phyloP scores from a whole-genome alignment of 2,113 vertebrate species.

The Tachysurus fulvidraco region DNA sequence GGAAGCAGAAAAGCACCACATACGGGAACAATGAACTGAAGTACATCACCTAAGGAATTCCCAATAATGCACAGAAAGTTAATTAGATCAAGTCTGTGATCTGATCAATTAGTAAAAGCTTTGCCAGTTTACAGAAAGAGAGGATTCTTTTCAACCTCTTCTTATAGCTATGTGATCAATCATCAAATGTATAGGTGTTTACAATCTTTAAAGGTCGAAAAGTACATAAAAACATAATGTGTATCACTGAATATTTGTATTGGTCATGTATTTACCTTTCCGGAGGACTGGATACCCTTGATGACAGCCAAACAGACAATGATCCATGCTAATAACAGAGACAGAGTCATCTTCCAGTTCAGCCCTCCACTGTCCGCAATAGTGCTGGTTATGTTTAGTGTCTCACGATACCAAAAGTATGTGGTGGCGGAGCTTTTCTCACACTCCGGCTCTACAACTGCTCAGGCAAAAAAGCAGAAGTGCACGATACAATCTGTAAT shows the following conservation, averaged over 20 bases:
- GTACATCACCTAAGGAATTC: slow-evolving; percentile 91
- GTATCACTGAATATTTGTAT: neutral
- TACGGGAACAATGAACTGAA: slow-evolving; percentile 99
- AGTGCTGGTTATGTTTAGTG: slow-evolving; percentile 91
- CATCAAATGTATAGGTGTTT: neutral
- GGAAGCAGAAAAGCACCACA: slow-evolving; percentile 94
- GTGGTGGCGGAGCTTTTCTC: slow-evolving; percentile 97
- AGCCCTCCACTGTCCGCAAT: slow-evolving; percentile 91
- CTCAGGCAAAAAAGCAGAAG: slow-evolving; percentile 25
- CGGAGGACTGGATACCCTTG: slow-evolving; percentile 97
- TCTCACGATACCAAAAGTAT: slow-evolving; percentile 97
- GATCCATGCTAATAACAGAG: slow-evolving; percentile 89
- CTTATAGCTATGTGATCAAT: neutral
- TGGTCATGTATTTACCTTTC: slow-evolving; percentile 80
- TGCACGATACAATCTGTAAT: neutral
- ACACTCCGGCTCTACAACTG: slow-evolving; percentile 90
- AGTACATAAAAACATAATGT: neutral
- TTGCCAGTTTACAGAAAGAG: neutral
- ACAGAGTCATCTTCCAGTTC: slow-evolving; percentile 97
- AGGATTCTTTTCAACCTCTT: neutral
- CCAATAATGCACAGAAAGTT: slow-evolving; percentile 55
- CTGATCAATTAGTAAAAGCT: slow-evolving; percentile 4
- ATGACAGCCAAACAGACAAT: slow-evolving; percentile 93
- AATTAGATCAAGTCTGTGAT: neutral
- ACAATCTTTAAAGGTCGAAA: neutral